phyloP scores from a whole-genome alignment of 2,113 vertebrate genomes.

The Saguinus imperator region DNA sequence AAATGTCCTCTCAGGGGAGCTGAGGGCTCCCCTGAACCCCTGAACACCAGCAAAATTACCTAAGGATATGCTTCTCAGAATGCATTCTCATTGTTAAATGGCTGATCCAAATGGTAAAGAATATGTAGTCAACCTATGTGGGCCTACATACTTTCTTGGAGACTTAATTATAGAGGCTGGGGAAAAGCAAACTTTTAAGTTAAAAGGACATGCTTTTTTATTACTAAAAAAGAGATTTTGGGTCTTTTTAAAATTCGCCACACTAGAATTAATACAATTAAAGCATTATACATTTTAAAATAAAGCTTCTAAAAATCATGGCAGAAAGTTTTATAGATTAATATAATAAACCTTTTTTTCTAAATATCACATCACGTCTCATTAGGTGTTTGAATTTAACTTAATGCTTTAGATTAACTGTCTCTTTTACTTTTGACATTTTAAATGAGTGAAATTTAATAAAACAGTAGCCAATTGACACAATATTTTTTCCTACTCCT shows the following conservation, averaged over 20 bases:
- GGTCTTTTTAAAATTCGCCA: neutral
- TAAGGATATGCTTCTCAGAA: neutral
- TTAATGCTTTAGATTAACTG: slow-evolving; percentile 38
- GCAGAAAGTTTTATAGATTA: neutral
- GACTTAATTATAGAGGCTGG: neutral
- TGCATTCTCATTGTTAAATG: neutral
- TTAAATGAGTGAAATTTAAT: slow-evolving; percentile 49
- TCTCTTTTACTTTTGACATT: slow-evolving; percentile 45
- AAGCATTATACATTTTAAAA: neutral
- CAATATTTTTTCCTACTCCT: slow-evolving; percentile 2
- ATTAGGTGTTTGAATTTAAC: slow-evolving; percentile 28
- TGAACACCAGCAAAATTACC: neutral
- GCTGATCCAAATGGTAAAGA: neutral
- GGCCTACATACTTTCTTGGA: neutral
- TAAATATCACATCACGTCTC: slow-evolving; percentile 12
- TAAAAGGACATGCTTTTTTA: neutral
- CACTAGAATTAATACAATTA: neutral
- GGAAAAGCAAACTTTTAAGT: neutral
- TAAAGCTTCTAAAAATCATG: neutral
- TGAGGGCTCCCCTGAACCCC: too few relatives aligned
- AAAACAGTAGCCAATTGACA: slow-evolving; percentile 34
- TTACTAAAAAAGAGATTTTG: neutral
- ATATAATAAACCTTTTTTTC: neutral
- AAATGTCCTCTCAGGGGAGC: too few relatives aligned
- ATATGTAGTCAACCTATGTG: neutral